A percentile compares a stretch with the other conserved stretches of the same genome.
Evolutionary conservation across 2,888 invertebrate species (phyloP).

Genomic region (Philereme transversata): DNA sequence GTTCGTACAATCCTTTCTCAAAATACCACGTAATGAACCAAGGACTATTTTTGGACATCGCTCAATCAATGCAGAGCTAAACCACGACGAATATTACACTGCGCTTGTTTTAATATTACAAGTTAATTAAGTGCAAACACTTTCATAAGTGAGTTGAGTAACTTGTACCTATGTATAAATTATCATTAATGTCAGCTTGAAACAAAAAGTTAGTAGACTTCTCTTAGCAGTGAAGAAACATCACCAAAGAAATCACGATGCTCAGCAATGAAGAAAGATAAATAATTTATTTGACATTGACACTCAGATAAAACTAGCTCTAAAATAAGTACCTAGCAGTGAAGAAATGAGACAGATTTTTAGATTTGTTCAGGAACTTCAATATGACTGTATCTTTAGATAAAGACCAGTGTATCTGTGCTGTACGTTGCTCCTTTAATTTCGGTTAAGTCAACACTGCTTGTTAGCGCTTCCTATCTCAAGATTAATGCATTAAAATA

Average conservation of each 20-base stretch:
- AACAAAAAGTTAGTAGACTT: too few relatives aligned
- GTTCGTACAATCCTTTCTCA: conserved; percentile 31
- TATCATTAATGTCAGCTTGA: too few relatives aligned
- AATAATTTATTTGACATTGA: too few relatives aligned
- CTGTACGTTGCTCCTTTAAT: conserved; percentile 61
- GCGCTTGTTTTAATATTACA: conserved; percentile 24
- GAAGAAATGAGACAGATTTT: too few relatives aligned
- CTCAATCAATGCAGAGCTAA: conserved; percentile 49
- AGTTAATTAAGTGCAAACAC: conserved; percentile 24
- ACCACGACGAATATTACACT: conserved; percentile 21
- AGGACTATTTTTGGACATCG: conserved; percentile 65
- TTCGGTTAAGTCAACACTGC: conserved; percentile 70
- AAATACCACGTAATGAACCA: conserved; percentile 42
- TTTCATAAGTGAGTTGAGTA: conserved; percentile 1
- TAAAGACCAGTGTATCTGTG: conserved; percentile 19
- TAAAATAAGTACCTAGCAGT: too few relatives aligned
- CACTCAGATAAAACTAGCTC: too few relatives aligned
- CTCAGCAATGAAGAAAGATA: too few relatives aligned
- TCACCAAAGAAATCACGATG: too few relatives aligned
- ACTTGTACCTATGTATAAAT: background rate
- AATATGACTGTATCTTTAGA: too few relatives aligned
- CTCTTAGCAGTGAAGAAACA: too few relatives aligned
- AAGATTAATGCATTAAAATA: conserved; percentile 36
- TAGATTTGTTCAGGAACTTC: too few relatives aligned
- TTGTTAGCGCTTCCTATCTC: conserved; percentile 45